Base-by-base conservation (phyloP, 2,888 invertebrate species). In the Cecidostiba fungosa region DNA sequence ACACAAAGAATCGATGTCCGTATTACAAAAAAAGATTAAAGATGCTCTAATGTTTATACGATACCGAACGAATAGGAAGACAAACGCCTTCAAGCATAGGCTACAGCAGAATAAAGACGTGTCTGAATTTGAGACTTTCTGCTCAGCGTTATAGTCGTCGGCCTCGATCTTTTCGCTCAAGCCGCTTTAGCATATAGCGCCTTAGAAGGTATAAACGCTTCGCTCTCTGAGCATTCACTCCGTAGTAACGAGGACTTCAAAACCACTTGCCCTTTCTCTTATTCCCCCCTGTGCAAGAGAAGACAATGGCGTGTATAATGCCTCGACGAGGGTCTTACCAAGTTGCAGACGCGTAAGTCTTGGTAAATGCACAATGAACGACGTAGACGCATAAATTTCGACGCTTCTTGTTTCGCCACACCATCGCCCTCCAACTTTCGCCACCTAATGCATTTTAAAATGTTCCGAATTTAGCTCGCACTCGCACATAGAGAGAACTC, bases 361-460 rank as follows among this genome's bases (percentile, higher is more conserved):
- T 78, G 32, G 77, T 66, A 66, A 78, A 66, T 54, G 66, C 77
- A 72, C 79, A 80, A 70, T 81, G 81, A 81, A 81, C 73, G 81
- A 81, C 70, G 78, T 72, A 78, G 73, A 78, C 73, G 74, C 78
- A 82, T 78, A 77, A 79, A 79, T 79, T 79, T 79, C 79, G 32
- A 79, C 78, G 54, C 77, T 39, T 50, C 74, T 29, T 32, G 50
- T 74, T 54, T 74, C 54, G 10, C 32, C 29, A 0, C n/a, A 23
- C n/a, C 54, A n/a, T 16, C 54, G 43, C 54, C 54, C 72, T 8
- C 32, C 23, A 39, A 39, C 72, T 72, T 72, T 23, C n/a, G 23
- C 36, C 19, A 72, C 36, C 39, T 72, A 72, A 23, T 72, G 43
- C 72, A 36, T n/a, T 72, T 43, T 23, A 12, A 72, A 72, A 39